Evolutionary conservation across 2,888 invertebrate genomes (phyloP).

Genomic region (Papilio demoleus): DNA sequence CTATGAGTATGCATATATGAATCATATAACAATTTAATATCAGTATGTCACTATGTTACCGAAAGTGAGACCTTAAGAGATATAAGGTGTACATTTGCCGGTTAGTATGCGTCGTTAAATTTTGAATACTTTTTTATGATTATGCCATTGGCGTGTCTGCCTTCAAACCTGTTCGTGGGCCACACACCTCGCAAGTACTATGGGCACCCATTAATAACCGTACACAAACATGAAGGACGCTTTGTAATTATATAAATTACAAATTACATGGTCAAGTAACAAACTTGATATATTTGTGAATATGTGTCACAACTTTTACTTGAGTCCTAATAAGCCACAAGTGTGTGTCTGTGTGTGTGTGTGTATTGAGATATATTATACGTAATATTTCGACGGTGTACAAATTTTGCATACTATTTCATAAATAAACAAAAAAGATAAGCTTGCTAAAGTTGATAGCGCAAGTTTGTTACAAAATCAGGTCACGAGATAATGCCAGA

Average conservation of each 20-base stretch:
- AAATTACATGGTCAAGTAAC: slow-evolving; percentile 27
- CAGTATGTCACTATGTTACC: slow-evolving; percentile 63
- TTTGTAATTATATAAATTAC: slow-evolving; percentile 41
- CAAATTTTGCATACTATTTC: slow-evolving; percentile 3
- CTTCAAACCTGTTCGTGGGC: slow-evolving; percentile 67
- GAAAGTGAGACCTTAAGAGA: slow-evolving; percentile 71
- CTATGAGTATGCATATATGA: too few species aligned
- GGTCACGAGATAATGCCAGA: slow-evolving; percentile 35
- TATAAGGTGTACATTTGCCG: slow-evolving; percentile 52
- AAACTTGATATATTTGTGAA: not conserved
- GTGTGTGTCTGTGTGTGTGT: too few species aligned
- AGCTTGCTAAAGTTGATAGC: slow-evolving; percentile 32
- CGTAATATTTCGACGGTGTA: not conserved
- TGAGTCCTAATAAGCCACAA: too few species aligned
- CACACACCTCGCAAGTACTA: slow-evolving; percentile 54
- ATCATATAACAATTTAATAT: not conserved
- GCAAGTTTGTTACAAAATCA: slow-evolving; percentile 32
- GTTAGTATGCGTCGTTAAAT: slow-evolving; percentile 67
- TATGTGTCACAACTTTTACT: slow-evolving; percentile 4
- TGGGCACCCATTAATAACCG: slow-evolving; percentile 33
- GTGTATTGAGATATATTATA: too few species aligned
- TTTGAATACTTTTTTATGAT: slow-evolving; percentile 70
- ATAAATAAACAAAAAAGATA: slow-evolving; percentile 34
- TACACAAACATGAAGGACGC: slow-evolving; percentile 43
- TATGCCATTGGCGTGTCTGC: slow-evolving; percentile 50